Base-by-base conservation (phyloP, 2,888 invertebrate species). In the Neria commutata region DNA sequence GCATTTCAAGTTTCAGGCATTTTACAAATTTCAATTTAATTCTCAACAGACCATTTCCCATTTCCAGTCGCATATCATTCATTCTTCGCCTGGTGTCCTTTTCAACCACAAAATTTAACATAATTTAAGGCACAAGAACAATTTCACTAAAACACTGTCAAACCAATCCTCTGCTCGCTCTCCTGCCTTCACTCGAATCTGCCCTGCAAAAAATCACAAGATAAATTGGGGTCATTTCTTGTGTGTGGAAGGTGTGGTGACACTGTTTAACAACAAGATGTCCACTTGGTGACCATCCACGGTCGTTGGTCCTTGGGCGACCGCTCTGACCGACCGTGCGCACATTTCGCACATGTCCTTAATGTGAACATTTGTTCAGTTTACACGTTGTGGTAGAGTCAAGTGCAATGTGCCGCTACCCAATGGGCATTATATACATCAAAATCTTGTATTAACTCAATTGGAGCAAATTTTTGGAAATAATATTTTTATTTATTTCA, bases 191-290 rank as follows among this genome's bases (percentile, higher is more conserved):
- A n/a, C 37, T 50, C 52, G 23, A 49, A n/a, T 19, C 52, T 51
- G 37, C 52, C 55, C 42, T 46, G 56, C 48, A 50, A 64, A 65
- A 69, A 62, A 67, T 61, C 68, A 67, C 62, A 77, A 78, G 78
- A 80, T 80, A 80, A 81, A 81, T 80, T 79, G 78, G 74, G 78
- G 81, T 78, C 76, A 78, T 75, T 78, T 78, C 72, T 75, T 75
- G 68, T 60, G 54, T 56, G 64, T 64, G 55, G 63, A 69, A 71
- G 71, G 69, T 71, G 70, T 65, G 68, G 67, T 74, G 73, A 70
- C 71, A 73, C 67, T 65, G 75, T 69, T 72, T 69, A 66, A 60
- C 66, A 67, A 63, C 64, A 65, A 69, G 66, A 68, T 71, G 72
- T 69, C 73, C 74, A 70, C 74, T 70, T 70, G 68, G 66, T 70